Conservation (phyloP, 2,113 vertebrate genomes). For the Merops nubicus region DNA sequence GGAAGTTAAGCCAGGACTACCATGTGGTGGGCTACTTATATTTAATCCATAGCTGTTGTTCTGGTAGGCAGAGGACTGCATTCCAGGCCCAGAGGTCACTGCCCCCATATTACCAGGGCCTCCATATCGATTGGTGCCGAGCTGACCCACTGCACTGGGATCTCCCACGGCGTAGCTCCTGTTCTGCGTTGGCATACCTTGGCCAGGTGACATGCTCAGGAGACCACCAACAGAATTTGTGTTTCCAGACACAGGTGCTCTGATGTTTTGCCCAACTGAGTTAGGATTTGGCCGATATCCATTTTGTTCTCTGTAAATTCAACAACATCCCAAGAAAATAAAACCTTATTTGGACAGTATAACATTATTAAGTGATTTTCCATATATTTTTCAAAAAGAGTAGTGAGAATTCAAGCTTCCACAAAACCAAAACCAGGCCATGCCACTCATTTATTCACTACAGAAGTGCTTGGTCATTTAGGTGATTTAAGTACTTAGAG, state of each 20-base stretch:
- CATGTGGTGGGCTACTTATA: constrained; percentile 90
- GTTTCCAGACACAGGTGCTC: constrained; percentile 80
- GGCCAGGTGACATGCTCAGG: constrained; percentile 83
- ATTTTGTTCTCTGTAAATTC: constrained; percentile 87
- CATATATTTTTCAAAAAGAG: neutral
- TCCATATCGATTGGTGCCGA: constrained; percentile 71
- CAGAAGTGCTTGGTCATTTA: neutral
- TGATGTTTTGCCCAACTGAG: constrained; percentile 78
- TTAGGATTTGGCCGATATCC: constrained; percentile 86
- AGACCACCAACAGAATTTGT: constrained; percentile 77
- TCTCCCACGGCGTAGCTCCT: constrained; percentile 77
- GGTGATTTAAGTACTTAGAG: neutral
- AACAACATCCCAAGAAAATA: constrained; percentile 24
- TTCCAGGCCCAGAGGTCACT: constrained; percentile 53
- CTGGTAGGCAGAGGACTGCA: constrained; percentile 86
- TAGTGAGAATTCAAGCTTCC: neutral
- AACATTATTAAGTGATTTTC: neutral
- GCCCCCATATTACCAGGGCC: constrained; percentile 59
- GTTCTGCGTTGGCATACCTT: constrained; percentile 77
- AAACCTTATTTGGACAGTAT: neutral
- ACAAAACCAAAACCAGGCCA: neutral
- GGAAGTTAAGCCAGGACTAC: constrained; percentile 85
- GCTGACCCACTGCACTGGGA: constrained; percentile 60
- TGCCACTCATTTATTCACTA: neutral
- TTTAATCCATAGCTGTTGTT: constrained; percentile 84